Base-by-base conservation (phyloP, 2,888 invertebrate species). In the Tiliacea aurago region DNA sequence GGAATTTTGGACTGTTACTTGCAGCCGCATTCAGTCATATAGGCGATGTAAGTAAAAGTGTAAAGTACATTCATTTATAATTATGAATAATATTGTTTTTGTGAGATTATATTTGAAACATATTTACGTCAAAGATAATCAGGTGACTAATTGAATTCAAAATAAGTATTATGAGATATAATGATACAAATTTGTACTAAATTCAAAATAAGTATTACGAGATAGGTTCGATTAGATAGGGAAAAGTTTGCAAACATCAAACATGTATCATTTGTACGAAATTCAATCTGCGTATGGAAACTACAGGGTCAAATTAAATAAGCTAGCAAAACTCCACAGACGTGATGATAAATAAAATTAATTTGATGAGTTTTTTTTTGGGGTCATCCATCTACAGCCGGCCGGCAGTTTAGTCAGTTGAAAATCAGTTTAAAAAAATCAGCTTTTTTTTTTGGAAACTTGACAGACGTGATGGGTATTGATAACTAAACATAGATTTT, bases 1-100 rank as follows among this genome's bases (percentile, higher is more conserved):
- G 97, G 0, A 97, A 98, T 64, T 97, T 97, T 67, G 97, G 98
- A 86, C 96, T 98, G 65, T 96, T 98, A 94, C 96, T 98, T 78
- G 98, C 98, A 94, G 98, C 98, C 0, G 97, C 98, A 62, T 98
- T 98, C 94, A 98, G 98, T 91, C 98, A 98, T 90, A 97, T 98
- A 69, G 98, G 97, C 28, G 98, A 98, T 90, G 97, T 98, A 81
- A 97, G 98, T 95, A 78, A 77, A 23, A 37, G 13, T 55, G 11
- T 33, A 43, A 23, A 49, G 13, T 43, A 37, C 37, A 37, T 37
- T 37, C 4, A 6, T 5, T 37, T 37, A 5, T 37, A n/a, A n/a
- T n/a, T n/a, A 37, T 37, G 4, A 37, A 37, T 37, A 37, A 5
- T 37, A 0, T 37, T 37, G 37, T 37, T 37, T 37, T 37, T 37